These are phyloP conservation scores for Urophycis tenuis DNA, from an alignment of 2,797 vertebrate species.

Conservation along the genomic window DNA sequence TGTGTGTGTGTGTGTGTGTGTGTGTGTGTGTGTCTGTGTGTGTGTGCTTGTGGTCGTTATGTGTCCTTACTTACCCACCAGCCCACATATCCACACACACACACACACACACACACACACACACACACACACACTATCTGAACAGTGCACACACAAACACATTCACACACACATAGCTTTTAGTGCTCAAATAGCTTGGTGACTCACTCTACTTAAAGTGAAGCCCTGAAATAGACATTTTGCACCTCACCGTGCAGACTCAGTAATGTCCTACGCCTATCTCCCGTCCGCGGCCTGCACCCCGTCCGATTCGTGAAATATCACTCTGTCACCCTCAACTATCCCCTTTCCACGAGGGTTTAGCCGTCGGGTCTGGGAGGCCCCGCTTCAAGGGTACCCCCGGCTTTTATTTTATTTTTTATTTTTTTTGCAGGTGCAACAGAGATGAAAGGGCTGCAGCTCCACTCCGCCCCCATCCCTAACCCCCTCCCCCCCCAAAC, in stretches of 20 bases:
- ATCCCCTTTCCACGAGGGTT: constrained; percentile 46
- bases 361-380: constrained; percentile 47
- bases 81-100: neutral
- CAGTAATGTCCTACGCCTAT: constrained; percentile 57
- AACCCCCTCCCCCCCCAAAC: neutral
- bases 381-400: constrained; percentile 51
- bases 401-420: neutral
- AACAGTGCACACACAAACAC: constrained; percentile 14
- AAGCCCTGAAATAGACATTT: constrained; percentile 69
- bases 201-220: constrained; percentile 68
- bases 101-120: neutral
- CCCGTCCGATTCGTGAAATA: constrained; percentile 50
- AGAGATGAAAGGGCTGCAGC: neutral
- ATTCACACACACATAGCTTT: constrained; percentile 49
- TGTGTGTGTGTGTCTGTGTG: constrained; percentile 31
- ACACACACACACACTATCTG: constrained; percentile 27
- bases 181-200: constrained; percentile 60
- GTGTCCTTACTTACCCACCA: neutral
- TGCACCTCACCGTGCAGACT: constrained; percentile 63
- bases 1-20: constrained; percentile 31
- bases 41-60: constrained; percentile 13
- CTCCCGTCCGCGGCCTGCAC: constrained; percentile 57
- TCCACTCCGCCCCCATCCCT: neutral
- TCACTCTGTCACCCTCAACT: constrained; percentile 40
- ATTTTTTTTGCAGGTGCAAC: neutral